Evolutionary conservation across 1,140 invertebrate genomes (phyloP).

Genomic region (Camponotus pennsylvanicus): DNA sequence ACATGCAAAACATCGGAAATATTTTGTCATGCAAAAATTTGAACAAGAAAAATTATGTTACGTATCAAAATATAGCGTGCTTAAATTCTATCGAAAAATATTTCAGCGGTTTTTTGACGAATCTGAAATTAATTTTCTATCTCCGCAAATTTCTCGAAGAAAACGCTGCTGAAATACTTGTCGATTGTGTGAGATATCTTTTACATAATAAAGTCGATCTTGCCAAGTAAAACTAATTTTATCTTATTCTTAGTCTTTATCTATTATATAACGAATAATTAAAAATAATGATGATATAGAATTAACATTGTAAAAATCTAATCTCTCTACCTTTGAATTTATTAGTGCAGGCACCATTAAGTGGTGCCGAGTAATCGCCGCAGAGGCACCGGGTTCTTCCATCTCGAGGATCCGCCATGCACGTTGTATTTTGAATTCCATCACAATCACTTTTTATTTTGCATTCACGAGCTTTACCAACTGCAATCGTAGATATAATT

Average conservation of each 20-base stretch:
- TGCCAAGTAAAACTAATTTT: not conserved
- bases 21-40: not conserved
- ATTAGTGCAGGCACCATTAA: slow-evolving; percentile 88
- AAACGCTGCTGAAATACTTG: not conserved
- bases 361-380: slow-evolving; percentile 88
- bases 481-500: slow-evolving; percentile 73
- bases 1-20: not conserved
- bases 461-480: slow-evolving; percentile 88
- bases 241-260: not conserved
- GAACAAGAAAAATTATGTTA: not conserved
- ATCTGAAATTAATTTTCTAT: slow-evolving; percentile 2
- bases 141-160: not conserved
- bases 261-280: not conserved
- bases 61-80: not conserved
- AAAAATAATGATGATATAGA: not conserved
- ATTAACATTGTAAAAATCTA: not conserved
- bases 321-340: slow-evolving; percentile 86
- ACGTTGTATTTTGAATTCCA: slow-evolving; percentile 89
- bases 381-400: slow-evolving; percentile 88
- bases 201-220: too few species aligned
- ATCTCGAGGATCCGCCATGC: slow-evolving; percentile 88
- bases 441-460: slow-evolving; percentile 88
- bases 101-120: not conserved
- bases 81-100: not conserved
- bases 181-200: too few species aligned